Evolutionary conservation across 2,113 vertebrate genomes (phyloP), one percentile per base, ranked within the genome.

Genomic region (Haemorhous mexicanus): DNA sequence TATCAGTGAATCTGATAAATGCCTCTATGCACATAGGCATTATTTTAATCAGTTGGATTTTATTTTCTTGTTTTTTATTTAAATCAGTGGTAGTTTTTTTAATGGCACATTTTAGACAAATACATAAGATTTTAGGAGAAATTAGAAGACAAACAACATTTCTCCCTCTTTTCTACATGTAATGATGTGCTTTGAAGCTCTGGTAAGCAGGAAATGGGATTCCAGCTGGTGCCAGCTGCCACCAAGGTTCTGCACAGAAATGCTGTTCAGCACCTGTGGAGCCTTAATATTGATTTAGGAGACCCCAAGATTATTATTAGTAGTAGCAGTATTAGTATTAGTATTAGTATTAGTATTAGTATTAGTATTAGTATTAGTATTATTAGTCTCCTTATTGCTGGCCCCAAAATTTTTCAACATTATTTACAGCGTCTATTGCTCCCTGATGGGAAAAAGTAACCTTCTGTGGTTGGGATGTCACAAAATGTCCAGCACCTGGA

Each of bases 181-280:
- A 96, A 92, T 94, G 88, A 92, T 86, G 89, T 93, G 92, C 90
- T 96, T 96, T 94, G 92, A 96, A 96, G 95, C 92, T 96, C 94
- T 94, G 66, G 80, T 96, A 93, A 96, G 94, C 96, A 92, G 76
- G 93, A 96, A 96, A 95, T 97, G 95, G 96, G 92, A 96, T 96
- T 94, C 94, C 94, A 97, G 93, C 95, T 96, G 96, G 85, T 96
- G 95, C 94, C 96, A 96, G 95, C 90, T 97, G 94, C 95, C 66
- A 87, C 83, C 0, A 2, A 92, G 62, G 96, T 94, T 96, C 88
- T 87, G 56, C 78, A 86, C 78, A 91, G 59, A 79, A 88, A 58
- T 80, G 53, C 28, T 86, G 58, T 84, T 91, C 85, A 93, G 69
- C 93, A 96, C 85, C 93, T 96, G 80, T 90, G 92, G 93, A 87